A percentile compares a stretch with the other conserved stretches of the same genome.
These are phyloP conservation scores for Crossaster papposus DNA, from an alignment of 53 echinoderm and acorn worm species.

Conservation along the genomic window DNA sequence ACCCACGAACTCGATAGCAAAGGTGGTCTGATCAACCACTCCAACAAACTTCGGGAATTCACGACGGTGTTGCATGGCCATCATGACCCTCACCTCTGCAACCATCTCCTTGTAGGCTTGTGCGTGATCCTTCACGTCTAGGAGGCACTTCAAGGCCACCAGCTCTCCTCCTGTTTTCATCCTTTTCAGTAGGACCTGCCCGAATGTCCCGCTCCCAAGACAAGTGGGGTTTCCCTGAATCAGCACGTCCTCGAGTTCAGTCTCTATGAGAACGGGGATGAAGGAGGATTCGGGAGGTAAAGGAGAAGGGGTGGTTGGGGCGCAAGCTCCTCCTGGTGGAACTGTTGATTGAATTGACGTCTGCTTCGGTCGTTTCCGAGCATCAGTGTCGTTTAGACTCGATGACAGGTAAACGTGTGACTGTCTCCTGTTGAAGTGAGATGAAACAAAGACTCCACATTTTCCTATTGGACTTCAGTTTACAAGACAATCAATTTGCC, in stretches of 20 bases:
- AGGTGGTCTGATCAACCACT: no score
- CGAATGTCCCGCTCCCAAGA: constrained; percentile 17
- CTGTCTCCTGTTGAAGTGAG: not conserved
- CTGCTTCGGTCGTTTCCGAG: constrained; percentile 2
- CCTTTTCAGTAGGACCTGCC: constrained; percentile 34
- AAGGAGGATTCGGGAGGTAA: constrained; percentile 26
- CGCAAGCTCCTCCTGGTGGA: not conserved
- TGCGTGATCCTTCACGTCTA: not conserved
- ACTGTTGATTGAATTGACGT: not conserved
- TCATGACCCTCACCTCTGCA: no score
- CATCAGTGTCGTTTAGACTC: not conserved
- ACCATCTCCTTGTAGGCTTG: no score
- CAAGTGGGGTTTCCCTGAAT: not conserved
- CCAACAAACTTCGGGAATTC: no score
- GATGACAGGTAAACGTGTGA: not conserved
- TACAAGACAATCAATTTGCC: not conserved
- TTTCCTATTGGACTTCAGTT: not conserved
- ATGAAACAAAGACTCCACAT: not conserved
- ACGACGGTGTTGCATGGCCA: no score
- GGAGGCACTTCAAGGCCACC: constrained; percentile 13
- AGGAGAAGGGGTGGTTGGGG: not conserved
- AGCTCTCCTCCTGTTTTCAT: constrained; percentile 6
- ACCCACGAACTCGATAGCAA: no score
- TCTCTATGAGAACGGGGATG: constrained; percentile 15
- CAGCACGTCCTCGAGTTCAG: constrained; percentile 26